These are phyloP conservation scores for Euzetes globulus DNA, from an alignment of 2,888 invertebrate genomes.

Conservation along the genomic window DNA sequence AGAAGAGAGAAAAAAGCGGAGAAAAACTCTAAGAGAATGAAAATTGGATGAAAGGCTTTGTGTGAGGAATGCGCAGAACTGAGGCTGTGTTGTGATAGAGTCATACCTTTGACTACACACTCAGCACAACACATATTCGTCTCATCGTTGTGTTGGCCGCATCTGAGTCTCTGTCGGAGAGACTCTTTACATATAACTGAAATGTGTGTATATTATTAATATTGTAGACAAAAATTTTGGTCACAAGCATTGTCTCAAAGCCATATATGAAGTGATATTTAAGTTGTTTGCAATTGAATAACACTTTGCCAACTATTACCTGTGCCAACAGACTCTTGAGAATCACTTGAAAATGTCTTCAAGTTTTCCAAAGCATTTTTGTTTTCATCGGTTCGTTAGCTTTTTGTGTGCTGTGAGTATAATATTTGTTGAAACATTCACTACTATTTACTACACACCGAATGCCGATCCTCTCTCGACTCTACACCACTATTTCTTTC, in stretches of 20 bases:
- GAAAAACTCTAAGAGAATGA: background rate
- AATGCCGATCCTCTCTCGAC: background rate
- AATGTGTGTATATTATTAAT: background rate
- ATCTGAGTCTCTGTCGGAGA: background rate
- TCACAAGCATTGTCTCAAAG: background rate
- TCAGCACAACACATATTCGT: background rate
- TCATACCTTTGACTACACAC: background rate
- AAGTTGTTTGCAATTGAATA: too few species aligned
- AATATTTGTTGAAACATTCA: constrained; percentile 5
- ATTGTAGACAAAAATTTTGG: background rate
- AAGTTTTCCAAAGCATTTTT: constrained; percentile 35
- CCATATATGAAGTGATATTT: too few species aligned
- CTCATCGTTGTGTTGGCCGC: background rate
- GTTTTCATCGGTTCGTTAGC: constrained; percentile 33
- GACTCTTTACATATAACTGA: background rate
- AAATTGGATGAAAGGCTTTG: constrained; percentile 7
- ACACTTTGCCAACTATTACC: background rate
- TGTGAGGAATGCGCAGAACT: constrained; percentile 9
- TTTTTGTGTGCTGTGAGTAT: constrained; percentile 35
- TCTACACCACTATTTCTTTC: background rate
- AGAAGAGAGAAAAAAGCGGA: background rate
- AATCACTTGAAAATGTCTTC: constrained; percentile 27
- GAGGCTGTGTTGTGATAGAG: background rate
- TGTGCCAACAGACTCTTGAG: background rate
- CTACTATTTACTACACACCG: background rate